Conservation (phyloP, 1,140 invertebrate genomes). For the Pentalonia nigronervosa region DNA sequence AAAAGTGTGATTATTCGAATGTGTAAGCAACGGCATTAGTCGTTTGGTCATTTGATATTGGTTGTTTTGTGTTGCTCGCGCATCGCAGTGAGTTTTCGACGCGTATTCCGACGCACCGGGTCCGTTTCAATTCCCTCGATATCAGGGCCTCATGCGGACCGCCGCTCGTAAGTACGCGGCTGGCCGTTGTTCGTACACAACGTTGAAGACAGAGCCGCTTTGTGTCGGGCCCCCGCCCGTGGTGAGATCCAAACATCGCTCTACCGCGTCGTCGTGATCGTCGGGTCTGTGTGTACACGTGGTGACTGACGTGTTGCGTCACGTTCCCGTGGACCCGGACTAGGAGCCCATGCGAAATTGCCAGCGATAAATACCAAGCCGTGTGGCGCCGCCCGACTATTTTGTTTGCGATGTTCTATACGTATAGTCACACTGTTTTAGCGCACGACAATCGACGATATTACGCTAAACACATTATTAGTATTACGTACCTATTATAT, state of each 20-base stretch:
- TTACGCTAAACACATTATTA: too few species aligned
- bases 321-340: background rate
- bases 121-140: constrained; percentile 39
- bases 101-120: constrained; percentile 24
- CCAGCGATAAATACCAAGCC: background rate
- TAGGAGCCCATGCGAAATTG: constrained; percentile 2
- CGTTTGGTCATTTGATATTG: too few species aligned
- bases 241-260: background rate
- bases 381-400: too few species aligned
- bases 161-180: background rate
- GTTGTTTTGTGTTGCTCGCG: too few species aligned
- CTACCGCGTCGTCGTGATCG: background rate
- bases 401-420: too few species aligned
- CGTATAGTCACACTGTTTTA: too few species aligned
- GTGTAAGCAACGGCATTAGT: too few species aligned
- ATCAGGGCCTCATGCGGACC: constrained; percentile 24
- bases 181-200: background rate
- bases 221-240: too few species aligned
- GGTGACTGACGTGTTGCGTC: constrained; percentile 12
- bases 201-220: background rate
- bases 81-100: background rate
- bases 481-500: too few species aligned
- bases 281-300: background rate
- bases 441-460: too few species aligned
- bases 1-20: too few species aligned